Evolutionary conservation across 2,113 vertebrate species (phyloP), one percentile per base, ranked within the genome.

Genomic region (Antigone vipio): DNA sequence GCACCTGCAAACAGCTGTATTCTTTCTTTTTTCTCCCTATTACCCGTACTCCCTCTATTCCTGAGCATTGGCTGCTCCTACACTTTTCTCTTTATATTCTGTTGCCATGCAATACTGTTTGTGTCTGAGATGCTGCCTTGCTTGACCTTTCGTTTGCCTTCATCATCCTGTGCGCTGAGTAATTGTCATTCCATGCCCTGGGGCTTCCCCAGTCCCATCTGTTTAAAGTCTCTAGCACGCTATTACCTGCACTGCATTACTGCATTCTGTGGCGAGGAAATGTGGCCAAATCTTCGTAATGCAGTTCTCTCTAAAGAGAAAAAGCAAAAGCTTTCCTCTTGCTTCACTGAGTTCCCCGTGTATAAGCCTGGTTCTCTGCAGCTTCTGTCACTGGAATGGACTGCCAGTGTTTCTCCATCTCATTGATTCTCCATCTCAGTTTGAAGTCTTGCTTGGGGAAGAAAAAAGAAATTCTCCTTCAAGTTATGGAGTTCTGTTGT

Each of bases 131-230:
- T 83, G 76, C 55, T 90, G 44, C 90, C 67, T 93, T 91, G 55
- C 56, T 82, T 89, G 86, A 89, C 90, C 94, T 94, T 93, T 89
- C 4, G 2, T 90, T 95, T 97, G 55, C 67, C 77, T 85, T 96
- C 69, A 35, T 92, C 62, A 35, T 87, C 58, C n/a, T 62, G 40
- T 63, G 22, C 1, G 5, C 71, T 18, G 24, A 91, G 23, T 89
- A 92, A 71, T 75, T 92, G 80, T 83, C 64, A n/a, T 80, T 91
- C 66, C 29, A 15, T 85, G 63, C 55, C 87, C 89, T 88, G 60
- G 73, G 68, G 73, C 69, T 88, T 85, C 63, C 80, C 44, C 34
- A 56, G 52, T 55, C 56, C 83, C 89, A 90, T 83, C 92, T 95
- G 75, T 92, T 87, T 59, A 38, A 80, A 89, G 77, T 93, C 66